Percentiles rank a stretch among this genome's conserved stretches.
phyloP scores from a whole-genome alignment of 2,113 vertebrate species.

The Larimichthys crocea region DNA sequence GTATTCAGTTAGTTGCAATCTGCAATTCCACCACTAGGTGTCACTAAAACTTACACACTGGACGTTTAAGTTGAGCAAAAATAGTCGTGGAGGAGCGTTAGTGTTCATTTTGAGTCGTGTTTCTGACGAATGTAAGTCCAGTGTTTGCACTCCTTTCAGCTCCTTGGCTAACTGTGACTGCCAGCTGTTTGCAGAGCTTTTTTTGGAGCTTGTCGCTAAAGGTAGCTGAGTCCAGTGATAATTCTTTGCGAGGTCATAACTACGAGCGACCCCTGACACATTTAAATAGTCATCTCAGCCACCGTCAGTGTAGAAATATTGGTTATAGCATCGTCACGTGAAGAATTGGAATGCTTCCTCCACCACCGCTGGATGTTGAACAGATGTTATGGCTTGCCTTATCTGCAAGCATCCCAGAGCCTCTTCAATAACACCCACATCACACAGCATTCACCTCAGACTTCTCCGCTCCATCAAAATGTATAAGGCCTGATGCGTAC shows the following conservation, averaged over 20 bases:
- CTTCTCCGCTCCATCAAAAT: constrained; percentile 26
- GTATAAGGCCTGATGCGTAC: constrained; percentile 36
- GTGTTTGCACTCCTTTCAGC: neutral
- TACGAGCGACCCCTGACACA: neutral
- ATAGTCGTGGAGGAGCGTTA: neutral
- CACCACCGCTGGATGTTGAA: neutral
- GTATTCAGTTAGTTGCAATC: no score
- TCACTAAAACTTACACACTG: no score
- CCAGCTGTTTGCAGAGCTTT: no score
- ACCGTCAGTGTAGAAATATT: neutral
- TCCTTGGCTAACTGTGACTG: neutral
- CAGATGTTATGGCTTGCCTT: neutral
- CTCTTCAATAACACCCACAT: constrained; percentile 27
- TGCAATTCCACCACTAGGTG: no score
- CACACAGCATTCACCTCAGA: constrained; percentile 25
- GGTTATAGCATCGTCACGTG: neutral
- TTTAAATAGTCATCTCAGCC: neutral
- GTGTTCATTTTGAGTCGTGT: neutral
- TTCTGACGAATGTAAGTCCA: neutral
- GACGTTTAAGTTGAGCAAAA: neutral
- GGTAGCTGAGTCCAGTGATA: neutral
- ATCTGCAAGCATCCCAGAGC: constrained; percentile 9
- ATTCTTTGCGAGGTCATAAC: neutral
- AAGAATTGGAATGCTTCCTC: neutral
- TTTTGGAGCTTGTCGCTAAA: neutral